phyloP scores from a whole-genome alignment of 2,113 vertebrate genomes.

The Aplodontia rufa region DNA sequence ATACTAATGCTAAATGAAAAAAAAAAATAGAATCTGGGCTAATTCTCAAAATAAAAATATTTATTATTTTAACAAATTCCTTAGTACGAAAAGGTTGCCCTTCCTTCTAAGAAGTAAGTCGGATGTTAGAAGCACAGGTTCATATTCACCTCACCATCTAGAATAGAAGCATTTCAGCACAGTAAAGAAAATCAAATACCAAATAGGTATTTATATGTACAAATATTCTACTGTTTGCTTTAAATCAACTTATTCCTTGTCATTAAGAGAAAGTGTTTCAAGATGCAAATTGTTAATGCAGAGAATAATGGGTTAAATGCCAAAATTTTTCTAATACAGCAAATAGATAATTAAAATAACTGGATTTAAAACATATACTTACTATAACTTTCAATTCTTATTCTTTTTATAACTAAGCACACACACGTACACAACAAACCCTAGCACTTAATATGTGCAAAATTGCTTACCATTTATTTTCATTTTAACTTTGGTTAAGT shows the following conservation, averaged over 20 bases:
- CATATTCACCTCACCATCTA: slow-evolving; percentile 72
- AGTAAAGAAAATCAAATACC: slow-evolving; percentile 72
- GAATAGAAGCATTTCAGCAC: slow-evolving; percentile 77
- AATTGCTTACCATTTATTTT: slow-evolving; percentile 85
- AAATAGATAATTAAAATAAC: slow-evolving; percentile 44
- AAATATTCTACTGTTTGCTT: slow-evolving; percentile 46
- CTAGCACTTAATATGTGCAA: slow-evolving; percentile 85
- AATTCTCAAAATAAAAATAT: slow-evolving; percentile 45
- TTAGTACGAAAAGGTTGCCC: slow-evolving; percentile 36
- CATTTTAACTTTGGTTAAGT: slow-evolving; percentile 84
- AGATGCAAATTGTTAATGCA: slow-evolving; percentile 78
- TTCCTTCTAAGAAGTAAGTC: slow-evolving; percentile 47
- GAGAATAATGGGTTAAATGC: slow-evolving; percentile 65
- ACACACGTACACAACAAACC: slow-evolving; percentile 76
- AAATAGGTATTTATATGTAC: slow-evolving; percentile 78
- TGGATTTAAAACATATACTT: slow-evolving; percentile 73
- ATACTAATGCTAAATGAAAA: slow-evolving; percentile 10
- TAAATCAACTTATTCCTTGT: slow-evolving; percentile 79
- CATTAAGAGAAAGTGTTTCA: slow-evolving; percentile 78
- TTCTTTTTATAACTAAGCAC: slow-evolving; percentile 68
- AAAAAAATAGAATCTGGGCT: not conserved
- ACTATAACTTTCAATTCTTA: slow-evolving; percentile 66
- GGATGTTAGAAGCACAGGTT: slow-evolving; percentile 43
- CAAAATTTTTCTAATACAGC: slow-evolving; percentile 50
- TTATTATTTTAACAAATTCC: slow-evolving; percentile 47